Percentiles rank a stretch among this genome's conserved stretches.
These are phyloP conservation scores for Ormia ochracea DNA, from an alignment of 2,888 invertebrate species.

Conservation along the genomic window DNA sequence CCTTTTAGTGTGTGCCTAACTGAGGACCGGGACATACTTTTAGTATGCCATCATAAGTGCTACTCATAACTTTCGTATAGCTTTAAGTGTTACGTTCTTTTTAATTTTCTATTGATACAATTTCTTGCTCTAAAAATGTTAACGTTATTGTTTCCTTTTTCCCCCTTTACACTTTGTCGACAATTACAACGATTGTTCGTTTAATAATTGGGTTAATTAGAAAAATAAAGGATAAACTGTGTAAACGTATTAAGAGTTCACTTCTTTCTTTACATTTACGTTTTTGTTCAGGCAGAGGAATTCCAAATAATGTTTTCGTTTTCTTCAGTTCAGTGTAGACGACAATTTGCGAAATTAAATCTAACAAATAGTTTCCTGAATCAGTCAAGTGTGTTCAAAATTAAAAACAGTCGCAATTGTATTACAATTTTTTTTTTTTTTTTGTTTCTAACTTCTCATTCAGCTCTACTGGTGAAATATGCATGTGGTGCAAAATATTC, in stretches of 20 bases:
- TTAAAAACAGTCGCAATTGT: too few relatives aligned
- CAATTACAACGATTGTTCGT: constrained; percentile 41
- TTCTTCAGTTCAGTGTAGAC: constrained; percentile 1
- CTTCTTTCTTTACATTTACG: background rate
- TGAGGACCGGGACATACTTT: constrained; percentile 30
- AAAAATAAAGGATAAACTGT: constrained; percentile 23
- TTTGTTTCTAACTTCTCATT: too few relatives aligned
- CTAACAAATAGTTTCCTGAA: background rate
- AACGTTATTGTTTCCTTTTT: constrained; percentile 1
- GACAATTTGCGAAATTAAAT: constrained; percentile 5
- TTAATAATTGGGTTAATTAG: constrained; percentile 57
- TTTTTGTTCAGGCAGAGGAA: background rate
- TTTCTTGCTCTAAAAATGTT: constrained; percentile 22
- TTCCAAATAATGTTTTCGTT: background rate
- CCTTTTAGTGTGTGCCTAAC: constrained; percentile 31
- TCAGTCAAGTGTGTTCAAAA: too few relatives aligned
- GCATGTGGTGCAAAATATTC: too few relatives aligned
- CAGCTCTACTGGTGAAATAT: too few relatives aligned
- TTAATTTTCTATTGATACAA: constrained; percentile 38
- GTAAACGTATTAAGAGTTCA: constrained; percentile 9
- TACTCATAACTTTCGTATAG: constrained; percentile 43
- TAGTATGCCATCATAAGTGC: constrained; percentile 56
- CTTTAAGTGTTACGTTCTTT: constrained; percentile 21
- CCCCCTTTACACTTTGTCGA: background rate
- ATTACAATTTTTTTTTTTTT: too few relatives aligned